Evolutionary conservation across 2,797 vertebrate species (phyloP).

Genomic region (Sparus aurata): DNA sequence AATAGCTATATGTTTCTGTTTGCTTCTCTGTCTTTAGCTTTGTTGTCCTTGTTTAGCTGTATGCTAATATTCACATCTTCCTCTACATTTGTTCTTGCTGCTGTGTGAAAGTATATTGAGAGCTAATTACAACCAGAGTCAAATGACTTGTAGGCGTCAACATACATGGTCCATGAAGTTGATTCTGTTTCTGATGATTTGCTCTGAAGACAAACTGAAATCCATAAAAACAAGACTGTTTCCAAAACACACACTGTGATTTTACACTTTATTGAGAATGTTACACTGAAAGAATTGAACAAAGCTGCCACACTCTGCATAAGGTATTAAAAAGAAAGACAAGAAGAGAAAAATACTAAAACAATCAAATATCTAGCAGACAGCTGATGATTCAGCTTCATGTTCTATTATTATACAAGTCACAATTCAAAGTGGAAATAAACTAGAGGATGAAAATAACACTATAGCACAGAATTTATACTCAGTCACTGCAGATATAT

Average conservation of each 20-base stretch:
- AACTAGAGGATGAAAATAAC: neutral
- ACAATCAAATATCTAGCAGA: neutral
- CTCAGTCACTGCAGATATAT: no score
- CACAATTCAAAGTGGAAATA: neutral
- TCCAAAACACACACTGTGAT: neutral
- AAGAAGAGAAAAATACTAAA: neutral
- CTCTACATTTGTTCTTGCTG: neutral
- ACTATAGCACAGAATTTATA: no score
- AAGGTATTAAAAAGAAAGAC: neutral
- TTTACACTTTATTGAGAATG: constrained; percentile 5
- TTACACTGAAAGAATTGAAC: neutral
- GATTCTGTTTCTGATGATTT: no score
- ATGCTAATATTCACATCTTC: neutral
- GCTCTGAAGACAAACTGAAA: neutral
- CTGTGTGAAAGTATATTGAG: neutral
- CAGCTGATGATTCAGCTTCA: neutral
- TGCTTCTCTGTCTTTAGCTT: neutral
- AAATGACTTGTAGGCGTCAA: neutral
- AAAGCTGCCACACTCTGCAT: neutral
- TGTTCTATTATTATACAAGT: neutral
- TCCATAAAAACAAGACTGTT: neutral
- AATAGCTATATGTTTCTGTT: neutral
- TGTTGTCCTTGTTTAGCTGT: neutral
- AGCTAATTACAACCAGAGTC: neutral
- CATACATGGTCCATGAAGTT: no score